Evolutionary conservation across 2,888 invertebrate genomes (phyloP).

Genomic region (Aleiodes testaceus): DNA sequence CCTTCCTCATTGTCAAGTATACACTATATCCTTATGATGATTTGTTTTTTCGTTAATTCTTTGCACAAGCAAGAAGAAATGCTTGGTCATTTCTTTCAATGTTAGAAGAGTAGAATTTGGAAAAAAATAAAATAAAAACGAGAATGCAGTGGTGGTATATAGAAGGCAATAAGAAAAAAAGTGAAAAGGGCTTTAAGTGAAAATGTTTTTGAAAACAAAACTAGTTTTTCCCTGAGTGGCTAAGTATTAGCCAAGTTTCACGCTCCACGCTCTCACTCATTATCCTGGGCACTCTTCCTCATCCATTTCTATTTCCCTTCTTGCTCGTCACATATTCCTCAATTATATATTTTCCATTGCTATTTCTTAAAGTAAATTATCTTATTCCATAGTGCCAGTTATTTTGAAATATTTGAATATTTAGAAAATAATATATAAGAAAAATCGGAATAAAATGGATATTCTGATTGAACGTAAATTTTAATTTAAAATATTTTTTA

Average conservation of each 20-base stretch:
- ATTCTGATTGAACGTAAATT: too few relatives aligned
- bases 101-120: not conserved
- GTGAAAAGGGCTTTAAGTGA: constrained; percentile 30
- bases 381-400: too few relatives aligned
- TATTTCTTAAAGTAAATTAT: too few relatives aligned
- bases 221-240: constrained; percentile 27
- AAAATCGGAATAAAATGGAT: too few relatives aligned
- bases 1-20: constrained; percentile 24
- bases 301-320: constrained; percentile 22
- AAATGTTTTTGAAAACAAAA: constrained; percentile 39
- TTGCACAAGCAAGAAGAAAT: not conserved
- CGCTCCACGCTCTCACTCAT: constrained; percentile 51
- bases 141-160: not conserved
- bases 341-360: too few relatives aligned
- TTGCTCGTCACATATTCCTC: too few relatives aligned
- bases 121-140: not conserved
- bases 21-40: constrained; percentile 13
- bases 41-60: not conserved
- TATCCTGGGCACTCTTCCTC: constrained; percentile 51
- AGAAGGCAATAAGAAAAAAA: too few relatives aligned
- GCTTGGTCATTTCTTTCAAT: constrained; percentile 15
- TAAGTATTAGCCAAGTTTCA: constrained; percentile 49
- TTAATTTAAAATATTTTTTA: too few relatives aligned
- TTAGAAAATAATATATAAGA: not conserved
- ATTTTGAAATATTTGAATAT: not conserved